Evolutionary conservation across 2,113 vertebrate genomes (phyloP).

Genomic region (Melanostigma gelatinosum): DNA sequence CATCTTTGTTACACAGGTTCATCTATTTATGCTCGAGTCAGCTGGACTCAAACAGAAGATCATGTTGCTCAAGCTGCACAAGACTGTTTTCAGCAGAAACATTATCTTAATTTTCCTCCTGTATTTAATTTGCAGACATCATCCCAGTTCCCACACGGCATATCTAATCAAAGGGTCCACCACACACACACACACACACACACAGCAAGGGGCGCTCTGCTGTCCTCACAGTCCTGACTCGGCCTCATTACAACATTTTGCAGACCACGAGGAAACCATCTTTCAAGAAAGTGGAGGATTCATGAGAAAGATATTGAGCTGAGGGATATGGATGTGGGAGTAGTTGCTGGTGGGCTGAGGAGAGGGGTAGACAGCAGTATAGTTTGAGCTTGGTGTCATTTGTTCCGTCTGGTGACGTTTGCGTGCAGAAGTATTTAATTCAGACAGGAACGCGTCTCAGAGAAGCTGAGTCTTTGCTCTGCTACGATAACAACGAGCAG

Average conservation of each 20-base stretch:
- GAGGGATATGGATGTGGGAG: conserved; percentile 51
- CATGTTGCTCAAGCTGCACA: neutral
- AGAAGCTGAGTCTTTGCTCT: conserved; percentile 15
- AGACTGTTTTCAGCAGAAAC: neutral
- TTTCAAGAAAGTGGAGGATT: conserved; percentile 30
- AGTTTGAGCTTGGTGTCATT: conserved; percentile 58
- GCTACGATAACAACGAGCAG: conserved; percentile 43
- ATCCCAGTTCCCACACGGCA: conserved; percentile 5
- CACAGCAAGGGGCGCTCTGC: conserved; percentile 5
- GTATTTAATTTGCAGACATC: conserved; percentile 28
- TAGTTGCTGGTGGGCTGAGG: conserved; percentile 44
- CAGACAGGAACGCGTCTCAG: conserved; percentile 53
- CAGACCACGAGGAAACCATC: conserved; percentile 40
- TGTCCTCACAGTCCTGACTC: conserved; percentile 54
- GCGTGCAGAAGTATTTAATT: conserved; percentile 59
- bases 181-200: neutral
- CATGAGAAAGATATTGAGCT: conserved; percentile 36
- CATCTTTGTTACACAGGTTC: neutral
- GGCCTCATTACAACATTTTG: conserved; percentile 40
- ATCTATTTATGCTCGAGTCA: neutral
- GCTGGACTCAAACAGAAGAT: conserved; percentile 20
- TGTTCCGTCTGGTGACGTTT: conserved; percentile 67
- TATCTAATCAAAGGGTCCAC: conserved; percentile 35
- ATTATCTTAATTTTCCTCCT: conserved; percentile 16
- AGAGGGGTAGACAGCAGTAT: conserved; percentile 40